phyloP scores from a whole-genome alignment of 2,888 invertebrate species.

The Sinodicranocentrus sp. region DNA sequence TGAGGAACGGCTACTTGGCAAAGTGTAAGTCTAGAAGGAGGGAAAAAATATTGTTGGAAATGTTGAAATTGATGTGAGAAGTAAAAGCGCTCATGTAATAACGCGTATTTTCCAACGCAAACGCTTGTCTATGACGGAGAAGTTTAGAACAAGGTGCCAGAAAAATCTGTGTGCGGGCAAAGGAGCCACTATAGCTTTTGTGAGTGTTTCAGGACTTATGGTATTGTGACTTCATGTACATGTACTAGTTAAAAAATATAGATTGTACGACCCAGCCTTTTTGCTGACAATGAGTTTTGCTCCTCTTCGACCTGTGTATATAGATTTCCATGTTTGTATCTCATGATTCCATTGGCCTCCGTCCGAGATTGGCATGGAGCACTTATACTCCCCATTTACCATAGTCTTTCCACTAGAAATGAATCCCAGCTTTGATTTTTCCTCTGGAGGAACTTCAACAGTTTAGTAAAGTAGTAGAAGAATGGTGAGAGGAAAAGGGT shows the following conservation, averaged over 20 bases:
- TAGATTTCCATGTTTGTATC: conserved; percentile 7
- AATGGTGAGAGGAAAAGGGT: conserved; percentile 12
- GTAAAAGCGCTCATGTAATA: conserved; percentile 18
- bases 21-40: conserved; percentile 31
- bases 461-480: neutral
- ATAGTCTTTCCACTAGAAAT: conserved; percentile 14
- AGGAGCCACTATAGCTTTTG: neutral
- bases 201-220: neutral
- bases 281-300: too few species aligned
- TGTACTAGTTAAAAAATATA: conserved; percentile 3
- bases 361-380: conserved; percentile 2
- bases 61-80: conserved; percentile 53
- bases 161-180: conserved; percentile 1
- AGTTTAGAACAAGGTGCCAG: conserved; percentile 30
- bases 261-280: neutral
- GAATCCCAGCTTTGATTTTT: conserved; percentile 28
- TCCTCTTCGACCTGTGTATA: neutral
- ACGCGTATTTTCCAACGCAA: neutral
- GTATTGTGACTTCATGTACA: conserved; percentile 1
- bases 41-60: conserved; percentile 52
- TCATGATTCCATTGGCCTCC: conserved; percentile 17
- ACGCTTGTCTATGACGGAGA: neutral
- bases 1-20: neutral
- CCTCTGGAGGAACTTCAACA: conserved; percentile 39
- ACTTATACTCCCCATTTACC: conserved; percentile 6